phyloP scores from a whole-genome alignment of 2,797 vertebrate genomes.

The Scyliorhinus canicula region DNA sequence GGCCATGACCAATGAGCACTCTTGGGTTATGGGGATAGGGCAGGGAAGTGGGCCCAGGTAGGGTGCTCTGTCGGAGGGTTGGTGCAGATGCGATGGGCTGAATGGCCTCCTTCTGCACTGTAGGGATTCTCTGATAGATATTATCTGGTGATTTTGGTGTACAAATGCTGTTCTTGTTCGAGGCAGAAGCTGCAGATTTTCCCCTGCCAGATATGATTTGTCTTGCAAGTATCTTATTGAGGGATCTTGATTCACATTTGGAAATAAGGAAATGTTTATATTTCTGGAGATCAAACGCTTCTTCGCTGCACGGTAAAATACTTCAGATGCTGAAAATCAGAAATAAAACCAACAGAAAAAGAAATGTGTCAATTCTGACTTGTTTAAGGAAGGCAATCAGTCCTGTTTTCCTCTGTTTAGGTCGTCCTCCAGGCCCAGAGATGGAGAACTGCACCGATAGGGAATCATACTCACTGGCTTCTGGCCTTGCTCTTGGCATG shows the following conservation, averaged over 20 bases:
- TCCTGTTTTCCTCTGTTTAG: constrained; percentile 51
- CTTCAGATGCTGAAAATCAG: neutral
- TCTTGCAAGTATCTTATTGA: neutral
- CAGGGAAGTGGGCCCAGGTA: too few relatives aligned
- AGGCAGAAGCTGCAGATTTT: neutral
- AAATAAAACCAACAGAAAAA: neutral
- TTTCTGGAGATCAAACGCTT: neutral
- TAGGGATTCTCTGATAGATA: too few relatives aligned
- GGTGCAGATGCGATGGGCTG: too few relatives aligned
- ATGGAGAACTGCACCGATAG: constrained; percentile 97
- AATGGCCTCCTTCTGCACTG: too few relatives aligned
- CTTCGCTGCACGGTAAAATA: neutral
- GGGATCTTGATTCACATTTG: neutral
- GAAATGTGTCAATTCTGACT: neutral
- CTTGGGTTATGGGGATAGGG: too few relatives aligned
- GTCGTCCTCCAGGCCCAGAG: constrained; percentile 90
- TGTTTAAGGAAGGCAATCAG: neutral
- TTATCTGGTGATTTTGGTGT: neutral
- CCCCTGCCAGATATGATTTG: neutral
- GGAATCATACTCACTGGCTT: constrained; percentile 91
- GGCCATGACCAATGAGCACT: too few relatives aligned
- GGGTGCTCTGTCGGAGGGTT: too few relatives aligned
- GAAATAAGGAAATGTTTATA: neutral
- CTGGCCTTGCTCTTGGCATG: constrained; percentile 94
- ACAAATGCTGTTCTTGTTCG: neutral